Evolutionary conservation across 2,113 vertebrate genomes (phyloP).

Genomic region (Triplophysa dalaica): DNA sequence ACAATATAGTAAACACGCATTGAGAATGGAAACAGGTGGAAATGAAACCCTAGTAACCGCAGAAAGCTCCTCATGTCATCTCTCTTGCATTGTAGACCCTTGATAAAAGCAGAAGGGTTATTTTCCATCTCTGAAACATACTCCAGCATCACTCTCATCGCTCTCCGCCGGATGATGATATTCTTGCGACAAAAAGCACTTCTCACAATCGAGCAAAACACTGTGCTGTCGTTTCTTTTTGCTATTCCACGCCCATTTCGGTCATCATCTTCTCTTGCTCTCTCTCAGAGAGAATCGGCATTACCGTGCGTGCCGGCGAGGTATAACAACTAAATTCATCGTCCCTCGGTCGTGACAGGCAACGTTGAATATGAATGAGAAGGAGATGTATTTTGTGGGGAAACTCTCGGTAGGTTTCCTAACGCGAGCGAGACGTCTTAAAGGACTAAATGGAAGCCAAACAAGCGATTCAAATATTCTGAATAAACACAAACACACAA

Average conservation of each 20-base stretch:
- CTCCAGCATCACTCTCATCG: neutral
- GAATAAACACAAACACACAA: constrained; percentile 23
- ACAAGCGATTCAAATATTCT: constrained; percentile 43
- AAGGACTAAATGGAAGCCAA: constrained; percentile 37
- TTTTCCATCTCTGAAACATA: constrained; percentile 9
- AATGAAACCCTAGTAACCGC: neutral
- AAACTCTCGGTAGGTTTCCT: constrained; percentile 36
- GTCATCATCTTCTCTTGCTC: neutral
- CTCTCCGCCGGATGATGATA: neutral
- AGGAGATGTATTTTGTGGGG: constrained; percentile 33
- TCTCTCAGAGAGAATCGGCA: constrained; percentile 19
- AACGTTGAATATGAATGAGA: constrained; percentile 45
- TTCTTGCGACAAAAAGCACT: constrained; percentile 8
- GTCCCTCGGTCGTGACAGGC: constrained; percentile 21
- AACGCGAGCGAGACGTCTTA: constrained; percentile 34
- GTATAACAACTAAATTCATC: constrained; percentile 27
- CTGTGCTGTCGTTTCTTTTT: too few species aligned
- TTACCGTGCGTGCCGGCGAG: neutral
- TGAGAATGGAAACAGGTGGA: too few species aligned
- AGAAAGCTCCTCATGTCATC: neutral
- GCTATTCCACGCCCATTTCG: neutral
- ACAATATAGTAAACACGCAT: too few species aligned
- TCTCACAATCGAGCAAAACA: neutral
- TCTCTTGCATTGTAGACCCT: neutral
- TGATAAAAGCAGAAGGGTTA: constrained; percentile 7